Evolutionary conservation across 2,113 vertebrate genomes (phyloP), one percentile per base, ranked within the genome.

Genomic region (Colistium nudipinnis): DNA sequence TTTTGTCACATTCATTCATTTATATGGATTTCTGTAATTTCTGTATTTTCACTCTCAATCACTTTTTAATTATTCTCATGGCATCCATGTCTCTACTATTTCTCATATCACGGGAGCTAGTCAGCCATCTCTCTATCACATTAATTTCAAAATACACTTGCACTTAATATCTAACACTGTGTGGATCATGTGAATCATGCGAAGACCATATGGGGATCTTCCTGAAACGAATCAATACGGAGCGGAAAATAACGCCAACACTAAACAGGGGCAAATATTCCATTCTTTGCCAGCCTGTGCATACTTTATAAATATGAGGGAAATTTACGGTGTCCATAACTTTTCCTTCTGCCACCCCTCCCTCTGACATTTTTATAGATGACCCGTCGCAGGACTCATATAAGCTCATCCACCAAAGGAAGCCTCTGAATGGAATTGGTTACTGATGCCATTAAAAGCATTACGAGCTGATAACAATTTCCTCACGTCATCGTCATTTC

Each of bases 311-410:
- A 53, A 73, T 70, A 69, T 70, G 14, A 55, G 36, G 41, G 62
- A 72, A 79, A 89, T 90, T 90, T 90, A 90, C 76, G 71, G 81
- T 56, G 76, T 49, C 65, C 74, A 63, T 87, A 86, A 87, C 77
- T 76, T 86, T 62, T 25, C 36, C 44, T 36, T 17, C 43, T 62
- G 68, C 61, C 68, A 52, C 51, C 52, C 78, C 57, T 75, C 39
- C 52, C 25, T 59, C 71, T 85, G 90, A 88, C 87, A 87, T 38
- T 67, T 88, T 90, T 86, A 85, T 85, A 59, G 77, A 88, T 84
- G 80, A 85, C 64, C 76, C 74, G 70, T 74, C 45, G 63, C 53
- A 70, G 55, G 71, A 75, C 82, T 87, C 62, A 61, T 72, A 64
- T 48, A 24, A 49, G 45, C 76, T 74, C 76, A 68, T 86, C 66